phyloP scores from a whole-genome alignment of 2,797 vertebrate genomes.

The Cephalopachus bancanus region DNA sequence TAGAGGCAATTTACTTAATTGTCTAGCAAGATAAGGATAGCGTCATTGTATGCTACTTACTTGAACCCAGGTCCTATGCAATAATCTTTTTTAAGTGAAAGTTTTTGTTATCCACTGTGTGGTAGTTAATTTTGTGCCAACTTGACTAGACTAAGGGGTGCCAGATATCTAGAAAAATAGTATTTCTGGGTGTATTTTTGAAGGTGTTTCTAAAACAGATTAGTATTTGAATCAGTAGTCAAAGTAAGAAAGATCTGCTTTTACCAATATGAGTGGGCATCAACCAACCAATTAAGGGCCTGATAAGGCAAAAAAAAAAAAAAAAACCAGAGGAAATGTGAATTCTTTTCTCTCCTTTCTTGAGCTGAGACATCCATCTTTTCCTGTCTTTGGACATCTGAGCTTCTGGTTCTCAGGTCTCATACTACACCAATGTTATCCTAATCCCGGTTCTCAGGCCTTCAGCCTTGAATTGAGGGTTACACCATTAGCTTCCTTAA shows the following conservation, averaged over 20 bases:
- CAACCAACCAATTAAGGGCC: background rate
- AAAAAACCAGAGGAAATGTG: background rate
- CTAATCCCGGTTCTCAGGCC: background rate
- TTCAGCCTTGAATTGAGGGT: background rate
- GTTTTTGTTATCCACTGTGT: background rate
- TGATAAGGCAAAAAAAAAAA: background rate
- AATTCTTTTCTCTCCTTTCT: background rate
- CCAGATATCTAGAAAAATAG: background rate
- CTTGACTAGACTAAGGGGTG: background rate
- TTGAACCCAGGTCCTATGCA: background rate
- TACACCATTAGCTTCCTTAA: background rate
- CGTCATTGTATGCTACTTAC: background rate
- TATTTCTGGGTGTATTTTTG: background rate
- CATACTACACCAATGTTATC: background rate
- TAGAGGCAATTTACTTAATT: background rate
- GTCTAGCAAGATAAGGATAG: background rate
- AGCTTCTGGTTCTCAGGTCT: background rate
- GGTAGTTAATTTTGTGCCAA: background rate
- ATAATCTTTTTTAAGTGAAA: background rate
- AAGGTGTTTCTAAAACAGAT: background rate
- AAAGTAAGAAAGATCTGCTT: background rate
- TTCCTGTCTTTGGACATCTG: background rate
- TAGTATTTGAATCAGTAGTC: background rate
- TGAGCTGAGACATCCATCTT: background rate
- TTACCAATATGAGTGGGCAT: background rate